Evolutionary conservation across 1,140 invertebrate genomes (phyloP).

Genomic region (Drosophila ogumai): DNA sequence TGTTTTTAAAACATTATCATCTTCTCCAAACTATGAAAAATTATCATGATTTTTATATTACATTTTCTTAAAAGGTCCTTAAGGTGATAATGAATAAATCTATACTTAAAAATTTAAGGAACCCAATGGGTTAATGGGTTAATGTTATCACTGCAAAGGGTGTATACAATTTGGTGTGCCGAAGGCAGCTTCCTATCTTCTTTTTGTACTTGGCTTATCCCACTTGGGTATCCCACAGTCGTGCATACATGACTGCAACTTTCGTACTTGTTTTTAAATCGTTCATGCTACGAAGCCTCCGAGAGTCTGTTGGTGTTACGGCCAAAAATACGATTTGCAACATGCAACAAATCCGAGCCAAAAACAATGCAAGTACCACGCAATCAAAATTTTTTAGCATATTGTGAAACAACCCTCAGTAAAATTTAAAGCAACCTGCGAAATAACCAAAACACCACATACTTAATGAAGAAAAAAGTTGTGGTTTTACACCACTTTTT

Average conservation of each 20-base stretch:
- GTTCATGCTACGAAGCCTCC: slow-evolving; percentile 5
- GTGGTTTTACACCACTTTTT: not conserved
- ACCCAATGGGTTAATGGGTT: too few relatives aligned
- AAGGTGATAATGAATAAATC: too few relatives aligned
- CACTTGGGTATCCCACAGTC: not conserved
- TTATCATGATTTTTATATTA: too few relatives aligned
- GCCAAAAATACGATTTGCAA: slow-evolving; percentile 1
- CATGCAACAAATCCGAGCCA: slow-evolving; percentile 6
- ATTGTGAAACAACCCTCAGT: slow-evolving; percentile 6
- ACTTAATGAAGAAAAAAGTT: not conserved
- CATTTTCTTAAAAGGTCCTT: too few relatives aligned
- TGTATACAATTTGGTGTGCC: too few relatives aligned
- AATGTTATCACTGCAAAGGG: too few relatives aligned
- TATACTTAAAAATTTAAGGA: too few relatives aligned
- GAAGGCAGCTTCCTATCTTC: not conserved
- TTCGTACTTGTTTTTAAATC: not conserved
- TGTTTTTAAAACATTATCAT: too few relatives aligned
- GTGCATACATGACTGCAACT: not conserved
- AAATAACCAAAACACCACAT: not conserved
- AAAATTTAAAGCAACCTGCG: not conserved
- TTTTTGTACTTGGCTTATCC: not conserved
- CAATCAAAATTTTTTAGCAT: not conserved
- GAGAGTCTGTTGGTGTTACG: not conserved
- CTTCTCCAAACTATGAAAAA: too few relatives aligned
- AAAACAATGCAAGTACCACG: slow-evolving; percentile 5